Base-by-base conservation (phyloP, 2,113 vertebrate genomes). In the Phalacrocorax carbo region DNA sequence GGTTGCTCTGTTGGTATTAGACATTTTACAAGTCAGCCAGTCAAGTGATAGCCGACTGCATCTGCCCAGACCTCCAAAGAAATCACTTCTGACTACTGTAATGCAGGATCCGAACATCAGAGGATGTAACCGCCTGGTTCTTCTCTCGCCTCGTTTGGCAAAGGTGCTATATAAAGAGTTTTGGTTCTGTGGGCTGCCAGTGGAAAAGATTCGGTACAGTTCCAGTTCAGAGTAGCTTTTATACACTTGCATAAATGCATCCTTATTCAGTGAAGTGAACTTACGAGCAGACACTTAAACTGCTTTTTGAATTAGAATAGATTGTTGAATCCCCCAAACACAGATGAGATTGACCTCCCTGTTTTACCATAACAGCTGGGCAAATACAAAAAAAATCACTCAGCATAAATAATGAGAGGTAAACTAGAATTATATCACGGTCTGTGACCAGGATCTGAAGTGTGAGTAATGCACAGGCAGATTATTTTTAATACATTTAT, bases 401-500 rank as follows among this genome's bases (percentile, higher is more conserved):
- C 87, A 64, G 95, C 95, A 94, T 97, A 96, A 97, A 91, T 97
- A 97, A 95, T 95, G 86, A 95, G 94, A 96, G 93, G 87, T 97
- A 97, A 97, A 96, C 93, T 95, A 73, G 91, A 95, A 95, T 95
- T 95, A 69, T 57, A 85, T 82, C 82, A 68, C 70, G 91, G 93
- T 96, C 87, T 85, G 86, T 96, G 95, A 48, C 92, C 60, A 0
- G 73, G 91, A 95, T 84, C 81, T 94, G 95, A 73, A 91, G 93
- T 95, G 91, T 93, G 81, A 97, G 81, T 95, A 97, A 97, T 94
- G 75, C 62, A n/a, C 55, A 80, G 87, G 82, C 95, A 95, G 93
- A 94, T 95, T 82, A 96, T 91, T 95, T 96, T 95, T 95, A 95
- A 97, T 91, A 85, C 89, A 93, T 92, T 91, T 89, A 92, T 95